Evolutionary conservation across 2,797 vertebrate genomes (phyloP).

Genomic region (Chiloscyllium punctatum): DNA sequence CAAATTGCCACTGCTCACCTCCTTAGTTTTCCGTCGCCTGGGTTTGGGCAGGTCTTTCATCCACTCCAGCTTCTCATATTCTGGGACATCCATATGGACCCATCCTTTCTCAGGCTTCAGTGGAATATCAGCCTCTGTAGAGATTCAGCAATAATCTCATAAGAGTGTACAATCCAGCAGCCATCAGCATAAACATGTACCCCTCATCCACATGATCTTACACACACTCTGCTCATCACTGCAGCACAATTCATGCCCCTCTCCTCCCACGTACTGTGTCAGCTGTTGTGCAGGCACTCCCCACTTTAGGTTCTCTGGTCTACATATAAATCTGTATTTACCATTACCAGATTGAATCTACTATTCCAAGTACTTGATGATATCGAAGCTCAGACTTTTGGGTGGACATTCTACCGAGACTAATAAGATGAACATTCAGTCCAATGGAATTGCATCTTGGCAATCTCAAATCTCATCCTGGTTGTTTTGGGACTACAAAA

Average conservation of each 20-base stretch:
- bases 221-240: neutral
- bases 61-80: slow-evolving; percentile 94
- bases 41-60: slow-evolving; percentile 75
- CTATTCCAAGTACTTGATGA: neutral
- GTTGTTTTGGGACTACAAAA: neutral
- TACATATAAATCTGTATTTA: neutral
- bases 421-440: neutral
- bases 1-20: slow-evolving; percentile 55
- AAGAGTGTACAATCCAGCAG: neutral
- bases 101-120: slow-evolving; percentile 78
- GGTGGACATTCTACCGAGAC: neutral
- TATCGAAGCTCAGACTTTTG: neutral
- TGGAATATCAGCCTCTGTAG: slow-evolving; percentile 63
- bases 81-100: slow-evolving; percentile 89
- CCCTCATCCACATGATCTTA: neutral
- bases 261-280: neutral
- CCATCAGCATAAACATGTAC: neutral
- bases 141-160: neutral
- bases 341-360: neutral
- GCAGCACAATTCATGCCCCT: neutral
- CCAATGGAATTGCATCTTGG: neutral
- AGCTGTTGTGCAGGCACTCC: neutral
- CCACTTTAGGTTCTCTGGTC: neutral
- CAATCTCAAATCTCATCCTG: neutral
- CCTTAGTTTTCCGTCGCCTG: slow-evolving; percentile 67